Base-by-base conservation (phyloP, 2,113 vertebrate species). In the Colinus virginianus region DNA sequence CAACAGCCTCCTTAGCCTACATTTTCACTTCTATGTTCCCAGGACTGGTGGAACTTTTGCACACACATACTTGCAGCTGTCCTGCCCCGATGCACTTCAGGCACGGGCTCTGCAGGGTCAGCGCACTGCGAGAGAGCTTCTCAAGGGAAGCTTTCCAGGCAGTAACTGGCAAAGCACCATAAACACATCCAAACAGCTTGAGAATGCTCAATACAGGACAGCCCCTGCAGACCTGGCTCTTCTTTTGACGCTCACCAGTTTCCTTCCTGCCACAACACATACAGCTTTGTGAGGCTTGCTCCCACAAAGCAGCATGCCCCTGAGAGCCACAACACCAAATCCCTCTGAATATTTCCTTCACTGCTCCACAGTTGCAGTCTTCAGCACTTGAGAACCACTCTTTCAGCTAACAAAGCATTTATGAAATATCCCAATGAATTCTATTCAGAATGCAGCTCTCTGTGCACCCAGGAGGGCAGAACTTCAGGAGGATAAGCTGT, bases 251-350 rank as follows among this genome's bases (percentile, higher is more conserved):
- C 43, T 72, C 40, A 28, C 13, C 11, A 6, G 28, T 36, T 74
- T 69, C 30, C 20, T 19, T 36, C 11, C 23, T 77, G 51, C 59
- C 51, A 19, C 63, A 71, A 28, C 38, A 51, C 23, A 34, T 72
- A 20, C 72, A 32, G 40, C 58, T 20, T 22, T 1, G 1, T 7
- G 56, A 42, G 62, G 17, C 66, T 13, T 22, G 0, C 9, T 46
- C 48, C 70, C 7, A 0, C 0, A 36, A 9, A 78, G 42, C 8
- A 2, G 38, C 25, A 18, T 1, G 1, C 17, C 11, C 14, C 68
- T 5, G 7, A 0, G 43, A 43, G 49, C 58, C 4, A 25, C 46
- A 38, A 55, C 32, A 34, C 43, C 9, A 16, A 71, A 67, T 25
- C 38, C 78, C 63, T 48, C 55, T 3, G 5, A 17, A 16, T 7